Evolutionary conservation across 2,888 invertebrate genomes (phyloP).

Genomic region (Helobdella robusta): DNA sequence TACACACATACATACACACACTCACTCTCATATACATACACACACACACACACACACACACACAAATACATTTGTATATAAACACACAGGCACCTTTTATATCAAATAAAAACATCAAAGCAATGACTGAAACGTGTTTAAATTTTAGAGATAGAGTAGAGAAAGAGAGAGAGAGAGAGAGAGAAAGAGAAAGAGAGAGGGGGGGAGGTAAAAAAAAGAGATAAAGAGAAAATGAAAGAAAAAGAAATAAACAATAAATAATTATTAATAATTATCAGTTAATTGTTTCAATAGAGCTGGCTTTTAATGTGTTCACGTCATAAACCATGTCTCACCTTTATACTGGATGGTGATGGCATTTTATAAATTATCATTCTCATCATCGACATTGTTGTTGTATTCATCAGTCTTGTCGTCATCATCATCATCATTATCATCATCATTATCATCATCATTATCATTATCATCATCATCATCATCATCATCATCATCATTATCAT

Average conservation of each 20-base stretch:
- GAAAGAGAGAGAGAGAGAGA: conserved; percentile 3
- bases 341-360: too few relatives aligned
- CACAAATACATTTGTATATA: too few relatives aligned
- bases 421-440: conserved; percentile 10
- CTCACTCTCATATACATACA: too few relatives aligned
- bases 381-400: background rate
- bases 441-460: conserved; percentile 11
- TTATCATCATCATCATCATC: conserved; percentile 16
- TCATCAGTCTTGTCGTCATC: background rate
- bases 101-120: too few relatives aligned
- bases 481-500: conserved; percentile 21
- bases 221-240: too few relatives aligned
- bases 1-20: conserved; percentile 11
- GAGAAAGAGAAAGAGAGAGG: conserved; percentile 4
- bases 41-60: too few relatives aligned
- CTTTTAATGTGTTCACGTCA: background rate
- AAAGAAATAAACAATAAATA: too few relatives aligned
- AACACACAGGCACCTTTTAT: conserved; percentile 5
- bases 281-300: background rate
- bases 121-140: too few relatives aligned
- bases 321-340: background rate
- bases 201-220: too few relatives aligned
- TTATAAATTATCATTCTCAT: background rate
- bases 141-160: too few relatives aligned
- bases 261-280: too few relatives aligned